Base-by-base conservation (phyloP, 2,888 invertebrate genomes). In the Xylocampa areola region DNA sequence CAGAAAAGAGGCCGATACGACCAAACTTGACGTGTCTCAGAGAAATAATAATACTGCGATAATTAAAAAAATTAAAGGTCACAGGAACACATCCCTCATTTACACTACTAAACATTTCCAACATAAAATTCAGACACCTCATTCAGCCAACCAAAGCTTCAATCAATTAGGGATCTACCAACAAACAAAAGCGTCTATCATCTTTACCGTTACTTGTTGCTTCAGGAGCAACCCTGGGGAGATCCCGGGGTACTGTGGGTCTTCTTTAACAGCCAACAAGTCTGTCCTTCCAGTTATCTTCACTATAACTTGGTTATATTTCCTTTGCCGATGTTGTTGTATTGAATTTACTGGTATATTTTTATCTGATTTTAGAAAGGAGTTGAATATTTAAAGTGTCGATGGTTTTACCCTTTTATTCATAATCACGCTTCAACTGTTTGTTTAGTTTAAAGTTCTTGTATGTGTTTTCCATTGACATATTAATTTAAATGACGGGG, bases 201-300 rank as follows among this genome's bases (percentile, higher is more conserved):
- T 41, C 36, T n/a, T 50, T 51, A 8, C 59, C 64, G 62, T 76
- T 77, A 82, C 82, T 81, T 82, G 81, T 82, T 82, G 81, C 80
- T 73, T 43, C 37, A 70, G 70, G 72, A 65, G 51, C 64, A 61
- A 32, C 76, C 61, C 68, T 62, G 17, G 41, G 67, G 78, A 77
- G 49, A 63, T 64, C 44, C 55, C 52, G 41, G 54, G 62, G 55
- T 64, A 64, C 45, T 53, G 40, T 52, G 71, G 68, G 65, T 74
- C 67, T 61, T 66, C 63, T 39, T 47, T 59, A 71, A 73, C 65
- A 44, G 33, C 37, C 40, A 41, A 65, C 39, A 59, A 36, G 60
- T 47, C 35, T 66, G 32, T 66, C 41, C 53, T 63, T 19, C 11
- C 53, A 16, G 62, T 44, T 65, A 37, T 66, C 14, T 44, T 39